Evolutionary conservation across 2,888 invertebrate genomes (phyloP).

Genomic region (Dicycla oo): DNA sequence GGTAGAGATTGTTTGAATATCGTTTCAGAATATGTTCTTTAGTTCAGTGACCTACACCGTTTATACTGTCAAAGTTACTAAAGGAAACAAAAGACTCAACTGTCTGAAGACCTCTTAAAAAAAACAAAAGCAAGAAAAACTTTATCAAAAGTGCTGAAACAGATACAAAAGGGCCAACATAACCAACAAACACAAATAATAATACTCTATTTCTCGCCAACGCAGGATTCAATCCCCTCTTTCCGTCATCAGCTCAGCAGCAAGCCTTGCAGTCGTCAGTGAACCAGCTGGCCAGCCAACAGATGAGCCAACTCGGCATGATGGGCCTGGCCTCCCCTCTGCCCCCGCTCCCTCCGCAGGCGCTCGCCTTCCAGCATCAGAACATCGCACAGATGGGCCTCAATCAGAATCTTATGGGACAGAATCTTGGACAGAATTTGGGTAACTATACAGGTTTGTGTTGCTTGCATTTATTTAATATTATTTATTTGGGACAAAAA

Average conservation of each 20-base stretch:
- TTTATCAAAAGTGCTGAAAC: conserved; percentile 37
- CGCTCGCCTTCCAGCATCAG: conserved; percentile 71
- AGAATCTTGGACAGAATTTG: conserved; percentile 83
- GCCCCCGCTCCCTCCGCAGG: conserved; percentile 61
- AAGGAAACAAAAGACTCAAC: not conserved
- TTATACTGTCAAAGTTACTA: not conserved
- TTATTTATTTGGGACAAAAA: too few species aligned
- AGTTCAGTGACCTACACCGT: not conserved
- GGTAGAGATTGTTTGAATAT: too few species aligned
- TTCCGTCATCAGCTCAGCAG: conserved; percentile 79
- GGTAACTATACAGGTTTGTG: conserved; percentile 67
- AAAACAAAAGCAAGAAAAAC: not conserved
- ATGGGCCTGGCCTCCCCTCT: conserved; percentile 76
- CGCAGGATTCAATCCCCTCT: conserved; percentile 64
- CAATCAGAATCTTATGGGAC: conserved; percentile 83
- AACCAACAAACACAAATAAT: conserved; percentile 25
- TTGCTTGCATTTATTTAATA: conserved; percentile 2
- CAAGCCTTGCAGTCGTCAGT: conserved; percentile 80
- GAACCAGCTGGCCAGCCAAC: conserved; percentile 74
- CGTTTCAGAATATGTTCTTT: too few species aligned
- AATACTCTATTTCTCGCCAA: conserved; percentile 44
- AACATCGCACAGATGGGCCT: conserved; percentile 79
- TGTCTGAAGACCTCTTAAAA: not conserved
- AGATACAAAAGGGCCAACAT: conserved; percentile 46
- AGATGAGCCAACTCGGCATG: conserved; percentile 77